phyloP scores from a whole-genome alignment of 1,140 invertebrate species.

The Drosophila pruinosa region DNA sequence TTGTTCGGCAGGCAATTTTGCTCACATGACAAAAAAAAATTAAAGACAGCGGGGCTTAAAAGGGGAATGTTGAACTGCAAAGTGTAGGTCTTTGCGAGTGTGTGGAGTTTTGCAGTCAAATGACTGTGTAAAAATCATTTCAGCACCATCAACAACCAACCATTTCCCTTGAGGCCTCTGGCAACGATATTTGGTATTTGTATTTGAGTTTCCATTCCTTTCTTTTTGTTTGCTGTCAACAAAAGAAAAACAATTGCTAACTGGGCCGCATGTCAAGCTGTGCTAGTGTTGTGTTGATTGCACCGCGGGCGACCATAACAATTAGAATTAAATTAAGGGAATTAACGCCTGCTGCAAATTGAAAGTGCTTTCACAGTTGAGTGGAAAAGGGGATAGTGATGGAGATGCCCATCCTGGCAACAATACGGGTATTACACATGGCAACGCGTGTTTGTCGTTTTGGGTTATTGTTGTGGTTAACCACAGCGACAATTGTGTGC shows the following conservation, averaged over 20 bases:
- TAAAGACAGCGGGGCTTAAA: slow-evolving; percentile 21
- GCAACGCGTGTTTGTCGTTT: slow-evolving; percentile 9
- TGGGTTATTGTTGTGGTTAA: slow-evolving; percentile 10
- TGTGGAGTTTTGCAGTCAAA: background rate
- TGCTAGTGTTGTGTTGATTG: slow-evolving; percentile 54
- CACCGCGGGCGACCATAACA: slow-evolving; percentile 74
- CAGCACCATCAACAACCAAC: slow-evolving; percentile 8
- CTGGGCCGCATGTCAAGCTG: slow-evolving; percentile 6
- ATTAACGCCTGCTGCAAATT: slow-evolving; percentile 72
- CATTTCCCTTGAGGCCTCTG: slow-evolving; percentile 13
- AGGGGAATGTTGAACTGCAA: slow-evolving; percentile 67
- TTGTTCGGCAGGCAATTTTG: slow-evolving; percentile 6
- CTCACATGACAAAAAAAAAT: slow-evolving; percentile 12
- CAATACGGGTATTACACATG: slow-evolving; percentile 25
- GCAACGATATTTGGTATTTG: slow-evolving; percentile 1
- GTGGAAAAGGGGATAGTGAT: background rate
- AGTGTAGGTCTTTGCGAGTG: slow-evolving; percentile 25
- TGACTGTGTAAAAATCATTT: slow-evolving; percentile 37
- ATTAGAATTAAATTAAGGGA: slow-evolving; percentile 76
- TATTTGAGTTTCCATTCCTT: slow-evolving; percentile 13
- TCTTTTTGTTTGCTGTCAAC: slow-evolving; percentile 4
- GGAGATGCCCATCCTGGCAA: too few relatives aligned
- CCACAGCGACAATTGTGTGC: slow-evolving; percentile 14
- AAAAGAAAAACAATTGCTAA: slow-evolving; percentile 41
- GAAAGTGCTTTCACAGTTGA: slow-evolving; percentile 2